phyloP scores from a whole-genome alignment of 2,797 vertebrate genomes.

The Gadopsis marmoratus region DNA sequence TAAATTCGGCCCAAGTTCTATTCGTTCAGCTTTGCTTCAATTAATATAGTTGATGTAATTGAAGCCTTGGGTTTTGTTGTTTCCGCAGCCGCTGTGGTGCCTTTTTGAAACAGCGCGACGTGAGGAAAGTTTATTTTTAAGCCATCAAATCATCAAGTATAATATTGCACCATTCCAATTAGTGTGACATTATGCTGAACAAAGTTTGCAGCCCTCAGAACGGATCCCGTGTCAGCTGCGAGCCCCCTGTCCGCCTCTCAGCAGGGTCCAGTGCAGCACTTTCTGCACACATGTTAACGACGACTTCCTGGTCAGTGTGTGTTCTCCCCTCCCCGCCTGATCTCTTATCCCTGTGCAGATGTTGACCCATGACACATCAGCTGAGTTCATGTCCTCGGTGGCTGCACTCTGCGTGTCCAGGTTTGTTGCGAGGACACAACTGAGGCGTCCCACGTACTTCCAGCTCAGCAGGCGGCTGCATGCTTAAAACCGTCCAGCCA shows the following conservation, averaged over 20 bases:
- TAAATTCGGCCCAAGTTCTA: background rate
- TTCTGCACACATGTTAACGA: constrained; percentile 11
- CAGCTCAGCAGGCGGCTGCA: constrained; percentile 56
- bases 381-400: constrained; percentile 8
- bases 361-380: background rate
- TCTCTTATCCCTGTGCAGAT: constrained; percentile 11
- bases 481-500: constrained; percentile 58
- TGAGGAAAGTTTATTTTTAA: background rate
- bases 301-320: constrained; percentile 29
- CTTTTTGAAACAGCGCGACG: background rate
- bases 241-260: too few species aligned
- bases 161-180: background rate
- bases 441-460: constrained; percentile 60
- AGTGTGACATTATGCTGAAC: background rate
- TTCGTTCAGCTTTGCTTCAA: rapidly evolving
- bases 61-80: background rate
- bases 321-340: background rate
- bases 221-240: background rate
- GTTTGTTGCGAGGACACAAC: constrained; percentile 35
- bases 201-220: background rate
- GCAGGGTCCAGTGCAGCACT: too few species aligned
- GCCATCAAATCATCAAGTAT: too few species aligned
- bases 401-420: background rate
- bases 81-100: background rate
- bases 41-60: rapidly evolving